Evolutionary conservation across 2,797 vertebrate species (phyloP).

Genomic region (Schizopygopsis malacanthus): DNA sequence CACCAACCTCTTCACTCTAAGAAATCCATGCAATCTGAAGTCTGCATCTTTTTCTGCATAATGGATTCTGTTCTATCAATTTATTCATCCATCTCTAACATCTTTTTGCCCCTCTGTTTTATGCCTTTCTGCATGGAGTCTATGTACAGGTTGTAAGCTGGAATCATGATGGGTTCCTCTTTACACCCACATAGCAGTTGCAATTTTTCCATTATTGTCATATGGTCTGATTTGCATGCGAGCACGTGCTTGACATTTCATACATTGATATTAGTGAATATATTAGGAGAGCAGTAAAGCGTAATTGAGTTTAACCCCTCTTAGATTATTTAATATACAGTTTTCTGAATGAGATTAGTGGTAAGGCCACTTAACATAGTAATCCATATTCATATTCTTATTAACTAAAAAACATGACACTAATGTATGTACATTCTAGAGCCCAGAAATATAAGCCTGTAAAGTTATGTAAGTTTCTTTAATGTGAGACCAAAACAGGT

Average conservation of each 20-base stretch:
- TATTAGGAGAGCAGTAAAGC: slow-evolving; percentile 28
- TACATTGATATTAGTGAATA: slow-evolving; percentile 51
- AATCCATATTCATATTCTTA: slow-evolving; percentile 34
- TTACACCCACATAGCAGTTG: slow-evolving; percentile 60
- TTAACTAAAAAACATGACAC: slow-evolving; percentile 37
- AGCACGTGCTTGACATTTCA: slow-evolving; percentile 73
- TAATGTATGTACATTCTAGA: slow-evolving; percentile 26
- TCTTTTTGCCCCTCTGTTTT: not conserved
- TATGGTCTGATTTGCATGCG: slow-evolving; percentile 66
- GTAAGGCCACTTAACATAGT: slow-evolving; percentile 29
- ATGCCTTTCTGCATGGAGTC: slow-evolving; percentile 50
- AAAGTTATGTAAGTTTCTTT: not conserved
- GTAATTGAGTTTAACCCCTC: slow-evolving; percentile 53
- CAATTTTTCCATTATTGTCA: slow-evolving; percentile 72
- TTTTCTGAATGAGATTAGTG: slow-evolving; percentile 36
- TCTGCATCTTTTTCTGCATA: slow-evolving; percentile 55
- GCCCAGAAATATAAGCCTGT: slow-evolving; percentile 7
- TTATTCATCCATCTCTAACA: slow-evolving; percentile 41
- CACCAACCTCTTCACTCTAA: slow-evolving; percentile 13
- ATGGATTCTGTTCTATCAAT: slow-evolving; percentile 61
- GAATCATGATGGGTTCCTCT: slow-evolving; percentile 62
- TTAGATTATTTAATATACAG: slow-evolving; percentile 39
- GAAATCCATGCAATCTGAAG: slow-evolving; percentile 47
- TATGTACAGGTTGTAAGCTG: slow-evolving; percentile 15
- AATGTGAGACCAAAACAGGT: not conserved